phyloP scores from a whole-genome alignment of 2,797 vertebrate species.

The Falco cherrug region DNA sequence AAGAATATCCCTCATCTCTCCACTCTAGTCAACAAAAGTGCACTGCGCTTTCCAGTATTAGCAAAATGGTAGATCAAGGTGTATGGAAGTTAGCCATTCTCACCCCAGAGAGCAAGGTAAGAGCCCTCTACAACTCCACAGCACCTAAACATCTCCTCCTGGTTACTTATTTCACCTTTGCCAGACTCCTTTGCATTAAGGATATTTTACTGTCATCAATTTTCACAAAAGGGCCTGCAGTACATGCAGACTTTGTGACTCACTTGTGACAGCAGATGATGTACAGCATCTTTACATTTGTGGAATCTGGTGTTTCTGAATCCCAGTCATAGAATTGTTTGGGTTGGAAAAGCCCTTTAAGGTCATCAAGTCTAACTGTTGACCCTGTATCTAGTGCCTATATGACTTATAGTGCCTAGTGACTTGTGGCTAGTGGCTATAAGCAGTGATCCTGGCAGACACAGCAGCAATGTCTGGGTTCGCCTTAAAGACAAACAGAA shows the following conservation, averaged over 20 bases:
- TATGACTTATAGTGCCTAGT: no score
- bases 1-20: neutral
- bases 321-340: no score
- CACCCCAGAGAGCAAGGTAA: neutral
- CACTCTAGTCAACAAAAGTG: neutral
- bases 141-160: neutral
- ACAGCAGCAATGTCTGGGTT: neutral
- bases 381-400: no score
- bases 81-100: neutral
- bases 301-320: neutral
- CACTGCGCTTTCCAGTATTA: neutral
- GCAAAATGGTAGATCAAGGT: neutral
- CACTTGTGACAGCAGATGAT: neutral
- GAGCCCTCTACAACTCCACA: neutral
- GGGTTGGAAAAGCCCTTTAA: no score
- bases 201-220: neutral
- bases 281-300: neutral
- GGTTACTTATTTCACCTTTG: neutral
- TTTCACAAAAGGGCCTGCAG: neutral
- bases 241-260: neutral
- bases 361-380: no score
- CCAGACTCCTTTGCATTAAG: neutral
- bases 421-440: neutral
- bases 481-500: neutral
- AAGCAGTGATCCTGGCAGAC: neutral